Evolutionary conservation across 2,113 vertebrate genomes (phyloP), one percentile per base, ranked within the genome.

Genomic region (Pterocles orientalis): DNA sequence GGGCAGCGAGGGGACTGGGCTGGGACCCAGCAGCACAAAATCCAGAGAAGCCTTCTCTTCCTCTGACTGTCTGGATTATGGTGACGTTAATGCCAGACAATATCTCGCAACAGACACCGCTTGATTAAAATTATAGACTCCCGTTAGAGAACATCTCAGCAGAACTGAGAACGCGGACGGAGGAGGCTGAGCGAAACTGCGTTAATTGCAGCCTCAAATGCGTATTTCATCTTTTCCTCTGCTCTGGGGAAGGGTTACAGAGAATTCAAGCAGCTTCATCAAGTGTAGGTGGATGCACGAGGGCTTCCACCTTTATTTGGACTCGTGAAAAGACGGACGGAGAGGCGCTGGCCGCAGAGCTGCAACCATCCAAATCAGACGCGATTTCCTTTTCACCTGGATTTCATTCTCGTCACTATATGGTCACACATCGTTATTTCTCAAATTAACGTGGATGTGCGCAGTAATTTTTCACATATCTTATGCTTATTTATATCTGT

Each of bases 111-210:
- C 91, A 95, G 96, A 97, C 93, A 91, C 86, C 91, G 91, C 91
- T 96, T 97, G 96, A 97, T 96, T 96, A 96, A 97, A 98, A 96
- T 96, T 91, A 97, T 11, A 97, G 96, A 95, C 72, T 96, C 90
- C 86, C 85, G 86, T 48, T 80, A 96, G 96, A 95, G 97, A 96
- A 93, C 58, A 68, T 87, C 85, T 92, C 91, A 97, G 97, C 82
- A 96, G 95, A 96, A 94, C 92, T 36, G 85, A 92, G 87, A 92
- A 95, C 34, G 94, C 82, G 94, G 95, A 88, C 94, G 94, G 43
- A 72, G 89, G 94, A 90, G 96, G 80, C 71, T 8, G 48, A 89
- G 79, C 58, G 54, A 65, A 81, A 88, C 56, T 7, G 60, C 2
- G 13, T 65, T 93, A 84, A 79, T 94, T 86, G 64, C 51, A 61